phyloP scores from a whole-genome alignment of 2,888 invertebrate genomes.

The Sylvicola fuscatus region DNA sequence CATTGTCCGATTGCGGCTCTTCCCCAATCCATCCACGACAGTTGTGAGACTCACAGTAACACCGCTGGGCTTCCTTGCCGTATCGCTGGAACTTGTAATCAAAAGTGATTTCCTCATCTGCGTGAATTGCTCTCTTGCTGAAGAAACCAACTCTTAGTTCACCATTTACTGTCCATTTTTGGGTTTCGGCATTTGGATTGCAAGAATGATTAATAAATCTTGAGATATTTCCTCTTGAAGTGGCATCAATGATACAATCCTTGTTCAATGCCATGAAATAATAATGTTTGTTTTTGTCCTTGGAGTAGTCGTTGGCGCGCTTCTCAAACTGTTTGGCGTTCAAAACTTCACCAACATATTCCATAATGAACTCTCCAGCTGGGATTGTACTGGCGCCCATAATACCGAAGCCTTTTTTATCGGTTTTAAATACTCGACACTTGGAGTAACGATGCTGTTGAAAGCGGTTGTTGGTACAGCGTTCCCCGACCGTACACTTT shows the following conservation, averaged over 20 bases:
- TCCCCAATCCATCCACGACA: constrained; percentile 95
- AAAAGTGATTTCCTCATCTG: constrained; percentile 93
- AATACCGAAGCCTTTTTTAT: constrained; percentile 90
- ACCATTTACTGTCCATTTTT: constrained; percentile 91
- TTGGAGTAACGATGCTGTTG: constrained; percentile 70
- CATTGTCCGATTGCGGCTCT: constrained; percentile 52
- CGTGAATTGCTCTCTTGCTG: constrained; percentile 56
- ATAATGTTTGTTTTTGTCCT: constrained; percentile 78
- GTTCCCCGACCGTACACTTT: constrained; percentile 70
- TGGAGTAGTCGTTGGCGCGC: constrained; percentile 72
- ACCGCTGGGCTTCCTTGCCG: constrained; percentile 90
- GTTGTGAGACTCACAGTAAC: constrained; percentile 73
- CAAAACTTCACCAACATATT: constrained; percentile 95
- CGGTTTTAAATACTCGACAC: constrained; percentile 74
- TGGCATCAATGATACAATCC: constrained; percentile 92
- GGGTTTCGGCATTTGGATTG: constrained; percentile 95
- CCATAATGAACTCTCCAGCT: constrained; percentile 80
- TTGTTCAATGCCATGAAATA: constrained; percentile 95
- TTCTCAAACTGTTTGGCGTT: constrained; percentile 76
- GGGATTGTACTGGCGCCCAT: constrained; percentile 26
- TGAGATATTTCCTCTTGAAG: constrained; percentile 84
- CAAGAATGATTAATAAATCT: constrained; percentile 98
- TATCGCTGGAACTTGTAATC: constrained; percentile 97
- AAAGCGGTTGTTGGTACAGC: constrained; percentile 89
- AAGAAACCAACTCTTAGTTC: constrained; percentile 94